A percentile compares a stretch with the other conserved stretches of the same genome.
Conservation (phyloP, 2,888 invertebrate genomes). For the Tyria jacobaeae region DNA sequence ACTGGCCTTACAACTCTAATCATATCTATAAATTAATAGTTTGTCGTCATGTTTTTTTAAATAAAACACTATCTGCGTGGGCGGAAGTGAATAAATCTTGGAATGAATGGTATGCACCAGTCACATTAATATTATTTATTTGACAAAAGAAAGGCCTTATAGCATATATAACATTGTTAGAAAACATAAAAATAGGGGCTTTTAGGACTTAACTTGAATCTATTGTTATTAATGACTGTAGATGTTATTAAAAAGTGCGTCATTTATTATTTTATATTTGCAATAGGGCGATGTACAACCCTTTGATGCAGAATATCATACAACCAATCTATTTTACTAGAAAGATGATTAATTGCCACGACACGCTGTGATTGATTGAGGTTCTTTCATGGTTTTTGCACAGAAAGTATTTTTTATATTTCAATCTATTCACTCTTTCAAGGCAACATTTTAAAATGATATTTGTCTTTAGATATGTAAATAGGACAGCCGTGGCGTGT, state of each 20-base stretch:
- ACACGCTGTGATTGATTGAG: constrained; percentile 75
- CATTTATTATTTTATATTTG: constrained; percentile 44
- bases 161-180: background rate
- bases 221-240: constrained; percentile 56
- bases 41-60: background rate
- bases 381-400: constrained; percentile 60
- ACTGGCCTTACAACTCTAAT: background rate
- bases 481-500: constrained; percentile 63
- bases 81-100: background rate
- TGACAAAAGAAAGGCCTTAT: background rate
- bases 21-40: background rate
- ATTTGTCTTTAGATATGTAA: constrained; percentile 75
- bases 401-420: constrained; percentile 53
- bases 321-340: constrained; percentile 59
- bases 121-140: background rate
- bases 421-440: constrained; percentile 65
- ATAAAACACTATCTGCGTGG: background rate
- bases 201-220: constrained; percentile 23
- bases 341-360: constrained; percentile 79
- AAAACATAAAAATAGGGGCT: background rate
- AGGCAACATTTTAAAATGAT: constrained; percentile 72
- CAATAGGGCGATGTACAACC: constrained; percentile 56
- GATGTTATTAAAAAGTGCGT: constrained; percentile 46
- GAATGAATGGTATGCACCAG: too few species aligned
- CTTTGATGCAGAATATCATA: constrained; percentile 64